Evolutionary conservation across 2,113 vertebrate genomes (phyloP), one percentile per base, ranked within the genome.

Genomic region (Pogonocichla stellata): DNA sequence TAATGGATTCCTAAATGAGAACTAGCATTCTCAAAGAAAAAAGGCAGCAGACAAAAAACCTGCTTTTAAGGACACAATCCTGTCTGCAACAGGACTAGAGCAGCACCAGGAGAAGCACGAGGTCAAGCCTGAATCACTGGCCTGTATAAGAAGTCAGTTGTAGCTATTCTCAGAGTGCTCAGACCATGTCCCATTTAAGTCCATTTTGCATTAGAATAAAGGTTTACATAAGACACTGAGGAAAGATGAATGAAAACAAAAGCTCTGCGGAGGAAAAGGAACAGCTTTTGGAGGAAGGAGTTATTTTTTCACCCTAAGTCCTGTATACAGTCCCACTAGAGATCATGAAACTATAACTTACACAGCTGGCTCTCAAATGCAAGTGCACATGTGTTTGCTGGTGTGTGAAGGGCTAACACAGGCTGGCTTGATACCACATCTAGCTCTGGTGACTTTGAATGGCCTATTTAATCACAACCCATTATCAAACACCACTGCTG

Each of bases 171-270:
- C 90, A 91, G 72, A 94, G 84, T 19, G 80, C 93, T 90, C 50
- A 88, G 75, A 94, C 80, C 57, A 69, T 96, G 95, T 88, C 94
- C 95, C 94, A 96, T 92, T 96, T 94, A 85, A 95, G 71, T 20
- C 54, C 64, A 23, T 86, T 97, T 58, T 94, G 85, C 64, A 58
- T 79, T 67, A 71, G 42, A 95, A 94, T 90, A 93, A 94, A 95
- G 79, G 87, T 95, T 95, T 97, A 95, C 90, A 85, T 96, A 95
- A 97, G 94, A 71, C 1, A 5, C 71, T 34, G 85, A 64, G 82
- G 75, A 93, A 73, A 80, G 67, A 91, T 90, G 66, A 97, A 91
- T 82, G 88, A 69, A 88, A 93, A 93, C 90, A 92, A 95, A 86
- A 83, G 79, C 75, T 65, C n/a, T 14, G 26, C 23, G 42, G 15